Evolutionary conservation across 2,888 invertebrate genomes (phyloP), one percentile per base, ranked within the genome.

Genomic region (Meloe dianella): DNA sequence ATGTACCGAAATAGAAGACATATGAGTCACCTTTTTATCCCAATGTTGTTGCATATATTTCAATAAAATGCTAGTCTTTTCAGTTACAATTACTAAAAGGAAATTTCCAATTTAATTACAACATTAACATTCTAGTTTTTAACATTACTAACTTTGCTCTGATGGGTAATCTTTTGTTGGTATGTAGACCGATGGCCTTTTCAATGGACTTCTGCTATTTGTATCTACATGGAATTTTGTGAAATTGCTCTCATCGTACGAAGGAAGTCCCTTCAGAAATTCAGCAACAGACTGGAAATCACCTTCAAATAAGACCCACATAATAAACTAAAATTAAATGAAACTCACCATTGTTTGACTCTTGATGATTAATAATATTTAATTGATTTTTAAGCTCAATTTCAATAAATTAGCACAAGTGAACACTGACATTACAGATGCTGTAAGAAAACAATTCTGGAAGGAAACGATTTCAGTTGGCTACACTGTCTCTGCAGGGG

Each of bases 21-120:
- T 65, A 58, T 67, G 20, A 73, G 67, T 69, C 84, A 92, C 90
- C 89, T 95, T 95, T 86, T 95, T 96, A 81, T 97, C 96, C 95
- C 96, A 97, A 84, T 96, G 95, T 79, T 96, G 95, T 78, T 97
- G 96, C 72, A 97, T 88, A 84, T 96, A 97, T 85, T 97, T 90
- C 78, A 97, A 85, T 67, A 97, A 87, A 79, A 97, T 96, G 81
- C 96, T 96, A 59, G 96, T 94, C 85, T 96, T 97, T 85, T 97
- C 97, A 80, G 96, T 95, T 56, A 96, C 96, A 81, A 97, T 97
- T 77, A 96, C 95, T 93, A 87, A 35, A 35, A 35, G 4, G 27
- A 14, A 35, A 35, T 14, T 35, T 8, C 12, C 4, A 12, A 14
- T 14, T 12, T 35, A 0, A 35, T 14, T 30, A 1, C 30, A 30